phyloP scores from a whole-genome alignment of 35 echinoderm and acorn worm species.

The Acanthaster planci region DNA sequence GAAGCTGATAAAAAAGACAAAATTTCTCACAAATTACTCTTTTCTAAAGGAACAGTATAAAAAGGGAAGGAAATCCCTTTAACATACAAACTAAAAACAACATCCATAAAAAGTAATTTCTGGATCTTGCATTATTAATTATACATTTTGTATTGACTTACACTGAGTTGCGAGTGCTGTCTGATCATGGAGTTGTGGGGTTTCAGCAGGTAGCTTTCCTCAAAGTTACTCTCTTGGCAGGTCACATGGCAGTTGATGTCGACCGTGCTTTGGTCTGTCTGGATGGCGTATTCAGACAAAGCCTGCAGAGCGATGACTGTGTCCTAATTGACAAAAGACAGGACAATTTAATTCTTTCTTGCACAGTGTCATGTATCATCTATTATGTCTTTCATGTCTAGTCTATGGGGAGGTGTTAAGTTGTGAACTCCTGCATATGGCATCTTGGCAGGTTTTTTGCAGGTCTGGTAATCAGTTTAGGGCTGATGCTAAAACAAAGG shows the following conservation, averaged over 20 bases:
- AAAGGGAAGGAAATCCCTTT: too few species aligned
- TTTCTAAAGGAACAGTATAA: background rate
- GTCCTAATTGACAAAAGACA: conserved; percentile 40
- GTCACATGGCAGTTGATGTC: conserved; percentile 31
- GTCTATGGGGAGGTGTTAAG: too few species aligned
- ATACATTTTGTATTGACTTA: background rate
- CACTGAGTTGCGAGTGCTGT: background rate
- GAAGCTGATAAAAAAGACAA: background rate
- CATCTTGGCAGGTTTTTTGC: too few species aligned
- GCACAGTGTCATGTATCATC: too few species aligned
- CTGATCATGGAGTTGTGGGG: conserved; percentile 39
- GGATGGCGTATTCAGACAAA: conserved; percentile 58
- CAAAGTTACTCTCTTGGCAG: conserved; percentile 1
- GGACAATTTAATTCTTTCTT: too few species aligned
- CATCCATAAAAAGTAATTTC: too few species aligned
- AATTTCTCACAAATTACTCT: background rate
- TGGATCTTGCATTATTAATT: too few species aligned
- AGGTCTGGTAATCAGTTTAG: too few species aligned
- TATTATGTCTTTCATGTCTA: too few species aligned
- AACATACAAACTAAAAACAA: too few species aligned
- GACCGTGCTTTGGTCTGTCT: conserved; percentile 2
- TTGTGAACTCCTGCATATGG: too few species aligned
- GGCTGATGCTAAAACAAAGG: too few species aligned
- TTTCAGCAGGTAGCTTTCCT: background rate
- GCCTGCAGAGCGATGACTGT: conserved; percentile 77